phyloP scores from a whole-genome alignment of 1,140 invertebrate genomes.

The Orius insidiosus region DNA sequence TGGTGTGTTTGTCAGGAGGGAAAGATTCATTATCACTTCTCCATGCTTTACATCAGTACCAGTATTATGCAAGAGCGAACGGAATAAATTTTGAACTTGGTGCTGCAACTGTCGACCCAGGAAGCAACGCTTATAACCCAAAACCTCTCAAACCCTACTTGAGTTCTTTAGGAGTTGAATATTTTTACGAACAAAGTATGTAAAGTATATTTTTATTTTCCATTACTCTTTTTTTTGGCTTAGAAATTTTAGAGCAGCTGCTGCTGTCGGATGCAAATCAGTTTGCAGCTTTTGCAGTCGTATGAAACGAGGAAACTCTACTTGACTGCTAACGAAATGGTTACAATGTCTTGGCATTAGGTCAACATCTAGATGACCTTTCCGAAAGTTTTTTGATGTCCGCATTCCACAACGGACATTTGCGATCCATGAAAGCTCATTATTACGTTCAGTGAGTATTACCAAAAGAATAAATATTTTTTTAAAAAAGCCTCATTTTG shows the following conservation, averaged over 20 bases:
- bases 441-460: conserved; percentile 42
- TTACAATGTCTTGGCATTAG: conserved; percentile 72
- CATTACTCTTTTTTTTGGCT: too few relatives aligned
- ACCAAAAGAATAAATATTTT: too few relatives aligned
- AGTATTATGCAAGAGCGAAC: conserved; percentile 54
- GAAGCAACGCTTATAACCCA: conserved; percentile 43
- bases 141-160: conserved; percentile 49
- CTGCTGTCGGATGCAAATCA: conserved; percentile 30
- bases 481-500: too few relatives aligned
- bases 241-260: conserved; percentile 24
- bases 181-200: conserved; percentile 45
- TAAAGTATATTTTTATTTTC: too few relatives aligned
- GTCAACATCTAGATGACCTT: conserved; percentile 73
- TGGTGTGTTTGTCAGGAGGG: conserved; percentile 71
- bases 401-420: conserved; percentile 58
- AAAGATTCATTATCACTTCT: conserved; percentile 65
- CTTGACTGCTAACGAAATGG: conserved; percentile 50
- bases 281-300: conserved; percentile 53
- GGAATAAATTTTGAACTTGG: conserved; percentile 59
- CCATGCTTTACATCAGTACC: conserved; percentile 69
- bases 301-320: conserved; percentile 58
- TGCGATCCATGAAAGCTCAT: conserved; percentile 68
- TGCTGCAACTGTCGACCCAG: conserved; percentile 53
- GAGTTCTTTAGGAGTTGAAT: conserved; percentile 43
- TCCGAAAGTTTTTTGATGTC: conserved; percentile 69